Percentiles rank a stretch among this genome's conserved stretches.
Evolutionary conservation across 2,888 invertebrate genomes (phyloP).

Genomic region (Brassicogethes aeneus): DNA sequence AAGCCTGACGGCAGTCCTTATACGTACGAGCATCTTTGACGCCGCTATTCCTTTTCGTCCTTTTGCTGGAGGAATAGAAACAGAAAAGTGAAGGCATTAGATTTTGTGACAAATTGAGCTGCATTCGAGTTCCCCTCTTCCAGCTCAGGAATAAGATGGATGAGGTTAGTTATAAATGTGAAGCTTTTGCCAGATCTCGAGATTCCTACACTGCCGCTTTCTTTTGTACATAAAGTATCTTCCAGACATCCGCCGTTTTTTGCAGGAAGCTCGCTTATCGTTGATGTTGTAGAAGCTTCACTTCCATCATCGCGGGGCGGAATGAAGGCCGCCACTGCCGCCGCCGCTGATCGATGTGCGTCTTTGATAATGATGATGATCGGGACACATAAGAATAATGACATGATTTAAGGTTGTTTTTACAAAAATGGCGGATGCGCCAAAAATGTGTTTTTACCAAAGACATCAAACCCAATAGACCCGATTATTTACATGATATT

Average conservation of each 20-base stretch:
- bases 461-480: too few species aligned
- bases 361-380: too few species aligned
- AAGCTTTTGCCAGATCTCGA: constrained; percentile 43
- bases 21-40: too few species aligned
- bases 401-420: too few species aligned
- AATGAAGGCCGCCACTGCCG: constrained; percentile 22
- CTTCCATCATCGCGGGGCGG: constrained; percentile 39
- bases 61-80: background rate
- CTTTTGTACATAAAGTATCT: constrained; percentile 41
- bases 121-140: constrained; percentile 41
- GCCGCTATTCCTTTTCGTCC: too few species aligned
- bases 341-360: constrained; percentile 39
- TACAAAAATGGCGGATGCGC: too few species aligned
- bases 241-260: constrained; percentile 35
- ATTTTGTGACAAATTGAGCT: constrained; percentile 47
- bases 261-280: constrained; percentile 37
- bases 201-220: constrained; percentile 38
- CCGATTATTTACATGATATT: too few species aligned
- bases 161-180: constrained; percentile 48
- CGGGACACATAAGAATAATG: too few species aligned
- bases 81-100: constrained; percentile 36
- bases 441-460: too few species aligned
- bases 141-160: constrained; percentile 40
- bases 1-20: too few species aligned
- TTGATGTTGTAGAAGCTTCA: constrained; percentile 41